Base-by-base conservation (phyloP, 2,797 vertebrate genomes). In the Xyrichtys novacula region DNA sequence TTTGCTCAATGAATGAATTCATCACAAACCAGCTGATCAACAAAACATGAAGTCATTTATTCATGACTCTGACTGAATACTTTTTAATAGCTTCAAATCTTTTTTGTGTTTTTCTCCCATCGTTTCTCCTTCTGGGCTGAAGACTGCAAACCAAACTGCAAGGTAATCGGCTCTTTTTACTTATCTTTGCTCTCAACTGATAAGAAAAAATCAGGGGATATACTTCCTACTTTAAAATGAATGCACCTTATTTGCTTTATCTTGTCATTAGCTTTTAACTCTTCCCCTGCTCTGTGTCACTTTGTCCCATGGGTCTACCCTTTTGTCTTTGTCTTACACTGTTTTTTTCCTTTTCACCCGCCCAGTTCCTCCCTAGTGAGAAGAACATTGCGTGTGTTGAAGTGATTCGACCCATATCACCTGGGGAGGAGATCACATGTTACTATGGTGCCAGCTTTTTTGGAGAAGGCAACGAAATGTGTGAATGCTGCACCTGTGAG, bases 401-500 rank as follows among this genome's bases (percentile, higher is more conserved):
- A 84, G 96, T 95, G 76, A 93, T 97, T 65, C 94, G 96, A 74
- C 96, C 96, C 83, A 97, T 97, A 26, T 95, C 94, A 74, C 96
- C 96, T 0, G 96, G 95, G 74, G 96, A 98, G 23, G 97, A 98
- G 91, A 96, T 98, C 89, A 98, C 96, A 0, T 98, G 96, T 92
- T 98, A 96, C 94, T 98, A 98, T 38, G 96, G 97, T 0, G 96
- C 96, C 71, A 96, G 96, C 85, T 98, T 98, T 93, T 98, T 98
- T 12, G 97, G 97, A 0, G 97, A 97, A 84, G 94, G 96, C 83
- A 98, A 98, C 7, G 97, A 98, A 89, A 95, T 96, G 93, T 98
- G 97, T 71, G 97, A 98, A 90, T 98, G 97, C 91, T 92, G 95
- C 92, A 98, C 97, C 57, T 98, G 96, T 34, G 96, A 98, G 87